Evolutionary conservation across 2,797 vertebrate genomes (phyloP).

Genomic region (Sardinella longiceps): DNA sequence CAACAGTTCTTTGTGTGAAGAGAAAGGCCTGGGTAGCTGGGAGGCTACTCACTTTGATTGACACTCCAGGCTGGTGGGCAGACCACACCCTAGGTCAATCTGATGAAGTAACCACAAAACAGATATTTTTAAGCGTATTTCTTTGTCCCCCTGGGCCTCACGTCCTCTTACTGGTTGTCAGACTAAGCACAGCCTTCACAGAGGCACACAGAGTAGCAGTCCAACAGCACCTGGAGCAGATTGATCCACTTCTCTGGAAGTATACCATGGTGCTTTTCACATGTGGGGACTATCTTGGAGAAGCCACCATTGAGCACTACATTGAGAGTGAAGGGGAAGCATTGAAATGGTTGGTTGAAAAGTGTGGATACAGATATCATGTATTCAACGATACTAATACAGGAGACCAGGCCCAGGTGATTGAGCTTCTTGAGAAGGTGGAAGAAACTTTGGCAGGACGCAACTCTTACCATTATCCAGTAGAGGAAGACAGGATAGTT

Average conservation of each 20-base stretch:
- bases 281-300: too few species aligned
- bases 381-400: too few species aligned
- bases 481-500: too few species aligned
- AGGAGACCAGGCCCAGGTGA: too few species aligned
- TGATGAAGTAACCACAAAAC: neutral
- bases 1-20: constrained; percentile 8
- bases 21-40: constrained; percentile 33
- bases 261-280: constrained; percentile 58
- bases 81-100: neutral
- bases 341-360: too few species aligned
- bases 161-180: neutral
- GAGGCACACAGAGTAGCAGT: neutral
- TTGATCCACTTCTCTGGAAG: constrained; percentile 44
- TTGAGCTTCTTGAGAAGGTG: too few species aligned
- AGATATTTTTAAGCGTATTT: neutral
- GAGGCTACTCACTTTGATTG: neutral
- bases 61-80: constrained; percentile 43
- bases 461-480: too few species aligned
- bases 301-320: too few species aligned
- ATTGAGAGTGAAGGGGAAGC: too few species aligned
- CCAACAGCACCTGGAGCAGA: constrained; percentile 63
- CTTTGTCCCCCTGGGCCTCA: neutral
- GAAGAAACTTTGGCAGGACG: too few species aligned
- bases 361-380: too few species aligned
- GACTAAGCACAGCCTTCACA: neutral